phyloP scores from a whole-genome alignment of 2,888 invertebrate genomes.

The Abscondita cerata region DNA sequence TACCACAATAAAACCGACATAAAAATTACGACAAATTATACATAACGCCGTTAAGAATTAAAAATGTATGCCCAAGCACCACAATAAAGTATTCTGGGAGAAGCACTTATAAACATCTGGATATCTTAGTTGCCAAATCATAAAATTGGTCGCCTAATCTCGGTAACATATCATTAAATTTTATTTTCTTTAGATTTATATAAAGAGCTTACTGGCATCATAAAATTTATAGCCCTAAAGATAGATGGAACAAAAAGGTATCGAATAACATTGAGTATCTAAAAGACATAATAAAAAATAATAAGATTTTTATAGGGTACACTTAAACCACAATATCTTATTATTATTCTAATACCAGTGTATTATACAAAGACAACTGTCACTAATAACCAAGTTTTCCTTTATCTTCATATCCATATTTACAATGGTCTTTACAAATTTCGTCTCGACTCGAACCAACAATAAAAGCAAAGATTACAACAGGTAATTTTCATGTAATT shows the following conservation, averaged over 20 bases:
- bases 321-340: constrained; percentile 2
- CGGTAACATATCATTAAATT: constrained; percentile 11
- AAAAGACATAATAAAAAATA: constrained; percentile 13
- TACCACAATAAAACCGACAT: neutral
- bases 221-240: constrained; percentile 6
- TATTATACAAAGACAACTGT: neutral
- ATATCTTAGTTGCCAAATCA: constrained; percentile 10
- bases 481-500: no score
- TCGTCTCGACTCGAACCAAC: no score
- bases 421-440: no score
- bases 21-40: constrained; percentile 4
- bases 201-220: constrained; percentile 10
- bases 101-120: constrained; percentile 10
- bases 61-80: neutral
- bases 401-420: no score
- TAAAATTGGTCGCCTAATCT: constrained; percentile 13
- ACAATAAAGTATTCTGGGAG: constrained; percentile 5
- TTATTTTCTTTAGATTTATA: constrained; percentile 12
- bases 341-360: neutral
- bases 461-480: no score
- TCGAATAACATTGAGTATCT: constrained; percentile 10
- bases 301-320: constrained; percentile 4
- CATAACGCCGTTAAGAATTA: neutral
- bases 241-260: constrained; percentile 12
- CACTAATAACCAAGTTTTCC: neutral